Evolutionary conservation across 2,797 vertebrate genomes (phyloP).

Genomic region (Diglossa cyanea): DNA sequence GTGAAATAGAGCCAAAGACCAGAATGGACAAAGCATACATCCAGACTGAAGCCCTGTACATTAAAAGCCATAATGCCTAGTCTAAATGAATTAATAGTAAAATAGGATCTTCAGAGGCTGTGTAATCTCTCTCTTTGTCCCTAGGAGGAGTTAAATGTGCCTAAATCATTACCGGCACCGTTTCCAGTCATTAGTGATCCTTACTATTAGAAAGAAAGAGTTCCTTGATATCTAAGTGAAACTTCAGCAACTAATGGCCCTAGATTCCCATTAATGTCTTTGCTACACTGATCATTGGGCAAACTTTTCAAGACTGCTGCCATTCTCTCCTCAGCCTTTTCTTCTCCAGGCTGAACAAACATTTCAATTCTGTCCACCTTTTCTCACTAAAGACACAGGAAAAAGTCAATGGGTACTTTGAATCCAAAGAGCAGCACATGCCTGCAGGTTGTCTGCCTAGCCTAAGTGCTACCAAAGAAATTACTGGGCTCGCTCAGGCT

Average conservation of each 20-base stretch:
- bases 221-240: not conserved
- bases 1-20: not conserved
- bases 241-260: not conserved
- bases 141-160: not conserved
- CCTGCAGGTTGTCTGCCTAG: not conserved
- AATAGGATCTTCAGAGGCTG: not conserved
- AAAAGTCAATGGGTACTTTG: not conserved
- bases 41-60: not conserved
- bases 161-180: not conserved
- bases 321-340: not conserved
- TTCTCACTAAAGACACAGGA: not conserved
- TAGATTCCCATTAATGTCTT: not conserved
- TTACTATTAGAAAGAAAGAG: not conserved
- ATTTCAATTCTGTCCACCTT: not conserved
- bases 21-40: not conserved
- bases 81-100: not conserved
- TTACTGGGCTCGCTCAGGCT: fast-evolving
- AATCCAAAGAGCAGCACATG: not conserved
- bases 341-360: not conserved
- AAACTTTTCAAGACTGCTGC: not conserved
- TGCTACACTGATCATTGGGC: not conserved
- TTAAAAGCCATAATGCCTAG: not conserved
- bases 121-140: not conserved
- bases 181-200: not conserved
- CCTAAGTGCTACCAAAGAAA: not conserved